Evolutionary conservation across 2,797 vertebrate species (phyloP).

Genomic region (Podarcis lilfordi): DNA sequence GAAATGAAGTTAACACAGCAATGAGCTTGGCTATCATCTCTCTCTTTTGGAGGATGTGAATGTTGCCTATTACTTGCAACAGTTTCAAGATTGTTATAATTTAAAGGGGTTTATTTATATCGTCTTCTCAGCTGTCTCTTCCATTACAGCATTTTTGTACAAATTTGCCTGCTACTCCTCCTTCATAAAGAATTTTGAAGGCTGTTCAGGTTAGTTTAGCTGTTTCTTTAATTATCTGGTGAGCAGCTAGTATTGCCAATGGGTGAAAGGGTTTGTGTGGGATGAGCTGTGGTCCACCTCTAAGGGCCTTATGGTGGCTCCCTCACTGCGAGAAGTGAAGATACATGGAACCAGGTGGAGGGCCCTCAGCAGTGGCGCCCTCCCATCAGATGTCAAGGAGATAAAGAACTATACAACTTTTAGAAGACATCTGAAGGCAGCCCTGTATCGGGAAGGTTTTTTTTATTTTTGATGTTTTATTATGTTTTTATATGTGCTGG

Average conservation of each 20-base stretch:
- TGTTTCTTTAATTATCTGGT: not conserved
- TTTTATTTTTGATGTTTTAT: too few species aligned
- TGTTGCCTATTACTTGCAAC: conserved; percentile 23
- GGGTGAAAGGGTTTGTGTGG: not conserved
- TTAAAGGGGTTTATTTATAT: conserved; percentile 29
- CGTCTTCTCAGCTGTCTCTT: conserved; percentile 19
- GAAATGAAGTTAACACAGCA: conserved; percentile 15
- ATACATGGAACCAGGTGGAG: too few species aligned
- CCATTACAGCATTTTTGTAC: not conserved
- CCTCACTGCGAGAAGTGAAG: too few species aligned
- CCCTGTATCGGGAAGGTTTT: too few species aligned
- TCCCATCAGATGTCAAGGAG: too few species aligned
- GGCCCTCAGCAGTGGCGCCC: too few species aligned
- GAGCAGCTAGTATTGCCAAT: not conserved
- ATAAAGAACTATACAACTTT: too few species aligned
- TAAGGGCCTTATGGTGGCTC: too few species aligned
- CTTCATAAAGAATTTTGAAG: not conserved
- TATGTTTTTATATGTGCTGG: too few species aligned
- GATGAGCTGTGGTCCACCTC: too few species aligned
- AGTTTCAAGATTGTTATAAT: conserved; percentile 22
- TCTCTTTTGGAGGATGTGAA: conserved; percentile 13
- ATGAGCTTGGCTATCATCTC: conserved; percentile 12
- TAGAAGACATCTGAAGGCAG: too few species aligned
- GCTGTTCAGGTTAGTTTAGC: not conserved
- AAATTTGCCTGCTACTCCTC: not conserved